Base-by-base conservation (phyloP, 2,888 invertebrate genomes). In the Linnaemya vulpina region DNA sequence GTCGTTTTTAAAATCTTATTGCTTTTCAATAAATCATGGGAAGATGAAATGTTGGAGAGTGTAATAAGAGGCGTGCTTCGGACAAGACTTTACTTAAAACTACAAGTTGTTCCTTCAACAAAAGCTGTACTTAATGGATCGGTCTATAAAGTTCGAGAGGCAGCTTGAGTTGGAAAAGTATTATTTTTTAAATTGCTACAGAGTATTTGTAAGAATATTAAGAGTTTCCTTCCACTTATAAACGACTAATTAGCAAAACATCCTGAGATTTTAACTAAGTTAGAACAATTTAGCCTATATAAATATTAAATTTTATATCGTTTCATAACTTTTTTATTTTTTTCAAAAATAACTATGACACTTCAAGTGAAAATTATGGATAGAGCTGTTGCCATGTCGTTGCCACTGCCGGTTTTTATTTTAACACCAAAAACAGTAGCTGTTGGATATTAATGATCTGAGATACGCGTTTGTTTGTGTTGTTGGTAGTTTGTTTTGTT, bases 21-120 rank as follows among this genome's bases (percentile, higher is more conserved):
- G 81, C 77, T 81, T 77, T 81, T 35, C 67, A 62, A 81, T 84
- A 84, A 84, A 84, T 81, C 84, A 77, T 68, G 43, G 40, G 60
- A 49, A 79, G 71, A 75, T 53, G 67, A 71, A 71, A 71, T 73
- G 22, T 22, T 76, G 43, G n/a, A 75, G 51, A 49, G 79, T 76
- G 55, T 62, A 83, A 65, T 35, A 75, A 71, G 79, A 84, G 73
- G 77, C 68, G 83, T 70, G 43, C 53, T 62, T 22, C 38, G n/a
- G 73, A 38, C 17, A 35, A 74, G 35, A 58, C 22, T 49, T 38
- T 46, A n/a, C 20, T 67, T 63, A 40, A 49, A 58, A 17, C 65
- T 65, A 73, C 58, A 10, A 49, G 10, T 53, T 40, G 22, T 17
- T 30, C 17, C 10, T 46, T 11, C 1, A 20, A n/a, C 20, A n/a